Evolutionary conservation across 2,888 invertebrate species (phyloP), one percentile per base, ranked within the genome.

Genomic region (Augiades crinisus): DNA sequence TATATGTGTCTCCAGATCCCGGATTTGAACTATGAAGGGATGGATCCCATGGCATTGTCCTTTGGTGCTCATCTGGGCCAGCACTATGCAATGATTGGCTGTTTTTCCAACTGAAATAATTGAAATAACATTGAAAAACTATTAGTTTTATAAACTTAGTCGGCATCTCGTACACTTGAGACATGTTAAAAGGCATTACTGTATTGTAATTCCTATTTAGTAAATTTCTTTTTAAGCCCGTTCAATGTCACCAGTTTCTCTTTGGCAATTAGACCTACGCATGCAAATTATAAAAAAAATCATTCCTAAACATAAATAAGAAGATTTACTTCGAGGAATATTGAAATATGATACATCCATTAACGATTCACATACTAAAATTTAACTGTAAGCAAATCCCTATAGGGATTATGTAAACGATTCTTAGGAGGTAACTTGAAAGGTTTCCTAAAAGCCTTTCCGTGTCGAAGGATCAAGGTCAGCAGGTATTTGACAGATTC

Each of bases 11-110:
- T 96, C 93, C 69, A 94, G 92, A 66, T 97, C 95, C 55, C 98
- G 91, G 8, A 98, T 87, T 75, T 97, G 98, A 0, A 98, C 96
- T 59, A 98, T 92, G 72, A 98, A 98, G 0, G 96, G 94, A 71
- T 98, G 98, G 52, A 96, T 93, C 1, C 98, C 98, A 67, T 94
- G 92, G 67, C 94, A 94, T 70, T 93, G 85, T 0, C 95, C 96
- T 66, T 94, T 91, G 0, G 95, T 95, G 67, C 95, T 92, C 5
- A 98, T 87, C 75, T 98, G 97, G 0, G 98, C 98, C 55, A 97
- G 92, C 0, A 98, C 96, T 33, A 98, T 90, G 5, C 97, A 96
- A 81, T 97, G 93, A 81, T 97, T 98, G 0, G 94, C 94, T 0
- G 97, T 96, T 52, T 97, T 97, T 0, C 96, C 98, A 91, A 98